Percentiles rank a stretch among this genome's conserved stretches.
phyloP scores from a whole-genome alignment of 2,888 invertebrate genomes.

The Tyria jacobaeae region DNA sequence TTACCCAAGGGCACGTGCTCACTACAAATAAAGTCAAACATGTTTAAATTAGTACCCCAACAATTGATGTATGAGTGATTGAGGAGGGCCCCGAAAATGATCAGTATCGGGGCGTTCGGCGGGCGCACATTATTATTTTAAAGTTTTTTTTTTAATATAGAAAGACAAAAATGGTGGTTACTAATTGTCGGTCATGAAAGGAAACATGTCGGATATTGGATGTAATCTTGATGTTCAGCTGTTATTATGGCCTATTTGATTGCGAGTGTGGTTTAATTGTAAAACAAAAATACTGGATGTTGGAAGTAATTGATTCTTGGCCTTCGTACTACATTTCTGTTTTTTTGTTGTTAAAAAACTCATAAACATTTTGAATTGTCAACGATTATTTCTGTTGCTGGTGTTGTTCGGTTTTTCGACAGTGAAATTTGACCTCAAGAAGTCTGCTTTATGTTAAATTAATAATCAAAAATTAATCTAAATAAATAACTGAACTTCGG shows the following conservation, averaged over 20 bases:
- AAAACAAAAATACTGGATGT: not conserved
- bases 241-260: not conserved
- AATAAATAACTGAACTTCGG: too few relatives aligned
- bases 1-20: constrained; percentile 60
- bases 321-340: not conserved
- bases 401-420: too few relatives aligned
- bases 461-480: too few relatives aligned
- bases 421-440: too few relatives aligned
- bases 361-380: too few relatives aligned
- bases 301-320: not conserved
- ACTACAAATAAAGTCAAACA: constrained; percentile 41
- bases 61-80: constrained; percentile 45
- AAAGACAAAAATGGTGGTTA: constrained; percentile 31
- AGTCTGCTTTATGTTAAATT: too few relatives aligned
- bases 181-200: constrained; percentile 41
- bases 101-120: constrained; percentile 55
- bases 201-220: constrained; percentile 23
- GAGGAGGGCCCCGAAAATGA: constrained; percentile 53
- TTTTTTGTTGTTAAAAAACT: too few relatives aligned
- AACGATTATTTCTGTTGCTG: too few relatives aligned
- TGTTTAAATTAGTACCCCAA: constrained; percentile 38
- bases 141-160: constrained; percentile 31
- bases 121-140: constrained; percentile 39
- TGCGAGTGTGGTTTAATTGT: constrained; percentile 14
- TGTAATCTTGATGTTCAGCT: not conserved